Conservation (phyloP, 2,888 invertebrate genomes). For the Neocrepidodera transversa region DNA sequence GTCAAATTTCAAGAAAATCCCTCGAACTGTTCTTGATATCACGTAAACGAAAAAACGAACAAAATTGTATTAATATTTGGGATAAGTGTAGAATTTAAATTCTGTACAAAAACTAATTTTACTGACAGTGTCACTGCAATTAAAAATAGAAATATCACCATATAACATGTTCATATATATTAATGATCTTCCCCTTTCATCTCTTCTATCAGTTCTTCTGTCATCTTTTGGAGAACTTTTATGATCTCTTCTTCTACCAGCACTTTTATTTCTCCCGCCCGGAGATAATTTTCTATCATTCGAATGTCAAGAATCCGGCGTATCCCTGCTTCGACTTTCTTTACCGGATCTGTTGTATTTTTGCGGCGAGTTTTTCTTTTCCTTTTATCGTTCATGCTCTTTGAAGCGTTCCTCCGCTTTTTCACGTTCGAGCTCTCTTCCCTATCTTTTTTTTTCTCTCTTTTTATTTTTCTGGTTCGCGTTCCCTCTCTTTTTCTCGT, state of each 20-base stretch:
- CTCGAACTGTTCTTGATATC: too few relatives aligned
- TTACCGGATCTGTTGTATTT: constrained; percentile 51
- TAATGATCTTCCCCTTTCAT: constrained; percentile 63
- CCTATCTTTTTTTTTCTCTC: constrained; percentile 57
- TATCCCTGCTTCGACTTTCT: constrained; percentile 56
- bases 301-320: constrained; percentile 58
- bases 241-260: constrained; percentile 50
- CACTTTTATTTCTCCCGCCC: constrained; percentile 50
- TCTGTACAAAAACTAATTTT: too few relatives aligned
- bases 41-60: too few relatives aligned
- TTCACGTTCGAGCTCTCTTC: constrained; percentile 56
- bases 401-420: constrained; percentile 53
- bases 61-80: too few relatives aligned
- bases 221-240: constrained; percentile 62
- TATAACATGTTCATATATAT: too few relatives aligned
- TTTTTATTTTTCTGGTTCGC: constrained; percentile 55
- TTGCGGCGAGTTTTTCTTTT: constrained; percentile 54
- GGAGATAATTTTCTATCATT: constrained; percentile 56
- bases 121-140: too few relatives aligned
- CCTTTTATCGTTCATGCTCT: constrained; percentile 56
- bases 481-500: constrained; percentile 56
- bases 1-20: too few relatives aligned
- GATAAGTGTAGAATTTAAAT: too few relatives aligned
- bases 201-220: constrained; percentile 56
- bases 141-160: too few relatives aligned